These are phyloP conservation scores for Atherix ibis DNA, from an alignment of 2,888 invertebrate genomes.

Conservation along the genomic window DNA sequence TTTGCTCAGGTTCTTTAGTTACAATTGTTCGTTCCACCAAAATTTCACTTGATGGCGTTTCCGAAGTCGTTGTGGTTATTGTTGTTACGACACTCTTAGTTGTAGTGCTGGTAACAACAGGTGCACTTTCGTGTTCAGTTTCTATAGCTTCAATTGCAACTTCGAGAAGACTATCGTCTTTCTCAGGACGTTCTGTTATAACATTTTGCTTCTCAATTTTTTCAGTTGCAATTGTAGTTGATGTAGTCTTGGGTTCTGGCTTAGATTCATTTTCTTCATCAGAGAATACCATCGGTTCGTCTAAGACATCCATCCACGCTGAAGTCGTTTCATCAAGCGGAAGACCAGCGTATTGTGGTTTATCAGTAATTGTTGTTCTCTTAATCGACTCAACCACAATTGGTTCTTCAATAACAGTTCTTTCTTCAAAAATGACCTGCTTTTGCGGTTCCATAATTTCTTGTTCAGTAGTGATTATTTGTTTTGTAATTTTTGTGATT, in stretches of 20 bases:
- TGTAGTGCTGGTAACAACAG: not conserved
- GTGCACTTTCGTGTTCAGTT: not conserved
- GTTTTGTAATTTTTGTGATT: too few species aligned
- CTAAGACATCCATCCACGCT: conserved; percentile 24
- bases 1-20: too few species aligned
- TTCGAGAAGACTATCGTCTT: not conserved
- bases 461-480: too few species aligned
- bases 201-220: not conserved
- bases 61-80: not conserved
- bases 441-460: too few species aligned
- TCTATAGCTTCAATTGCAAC: not conserved
- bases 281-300: conserved; percentile 18
- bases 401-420: too few species aligned
- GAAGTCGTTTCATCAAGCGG: conserved; percentile 21
- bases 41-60: not conserved
- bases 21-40: too few species aligned
- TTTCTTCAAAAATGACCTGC: too few species aligned
- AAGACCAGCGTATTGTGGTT: too few species aligned
- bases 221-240: not conserved
- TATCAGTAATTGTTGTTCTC: too few species aligned
- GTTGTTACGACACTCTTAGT: not conserved
- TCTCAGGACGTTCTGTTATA: not conserved
- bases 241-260: not conserved
- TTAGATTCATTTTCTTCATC: conserved; percentile 9
- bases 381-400: too few species aligned